These are phyloP conservation scores for Hyphantria cunea DNA, from an alignment of 1,140 invertebrate genomes.

Conservation along the genomic window DNA sequence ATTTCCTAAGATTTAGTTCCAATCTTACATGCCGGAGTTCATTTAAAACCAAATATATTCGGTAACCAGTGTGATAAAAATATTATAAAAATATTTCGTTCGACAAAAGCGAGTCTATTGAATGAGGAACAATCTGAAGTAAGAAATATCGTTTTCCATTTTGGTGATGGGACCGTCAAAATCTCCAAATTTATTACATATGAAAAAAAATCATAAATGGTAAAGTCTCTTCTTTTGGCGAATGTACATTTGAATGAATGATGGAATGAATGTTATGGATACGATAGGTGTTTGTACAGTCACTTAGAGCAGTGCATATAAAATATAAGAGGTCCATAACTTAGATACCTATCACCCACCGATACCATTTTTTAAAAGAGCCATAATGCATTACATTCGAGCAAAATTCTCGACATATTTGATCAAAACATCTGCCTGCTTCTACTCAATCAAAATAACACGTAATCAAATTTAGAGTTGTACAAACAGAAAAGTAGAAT, in stretches of 20 bases:
- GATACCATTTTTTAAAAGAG: too few relatives aligned
- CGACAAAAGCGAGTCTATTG: slow-evolving; percentile 6
- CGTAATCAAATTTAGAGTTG: too few relatives aligned
- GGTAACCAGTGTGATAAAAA: slow-evolving; percentile 1
- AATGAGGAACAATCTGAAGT: slow-evolving; percentile 10
- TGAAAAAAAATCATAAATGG: slow-evolving; percentile 26
- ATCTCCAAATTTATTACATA: slow-evolving; percentile 27
- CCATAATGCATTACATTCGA: too few relatives aligned
- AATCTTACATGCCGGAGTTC: too few relatives aligned
- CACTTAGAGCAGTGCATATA: slow-evolving; percentile 1
- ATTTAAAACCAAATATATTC: too few relatives aligned
- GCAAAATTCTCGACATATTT: too few relatives aligned
- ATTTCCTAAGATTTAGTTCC: too few relatives aligned
- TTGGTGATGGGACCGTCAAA: slow-evolving; percentile 21
- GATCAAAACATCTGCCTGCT: too few relatives aligned
- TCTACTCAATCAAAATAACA: too few relatives aligned
- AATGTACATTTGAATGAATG: slow-evolving; percentile 5
- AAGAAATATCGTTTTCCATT: slow-evolving; percentile 26
- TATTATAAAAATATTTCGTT: slow-evolving; percentile 11
- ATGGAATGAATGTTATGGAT: not conserved
- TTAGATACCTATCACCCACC: too few relatives aligned
- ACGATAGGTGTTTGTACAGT: slow-evolving; percentile 1
- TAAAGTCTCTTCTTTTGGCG: slow-evolving; percentile 14
- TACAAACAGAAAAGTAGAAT: too few relatives aligned
- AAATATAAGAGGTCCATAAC: too few relatives aligned